These are phyloP conservation scores for Pomatostomus ruficeps DNA, from an alignment of 2,113 vertebrate species.

Conservation along the genomic window DNA sequence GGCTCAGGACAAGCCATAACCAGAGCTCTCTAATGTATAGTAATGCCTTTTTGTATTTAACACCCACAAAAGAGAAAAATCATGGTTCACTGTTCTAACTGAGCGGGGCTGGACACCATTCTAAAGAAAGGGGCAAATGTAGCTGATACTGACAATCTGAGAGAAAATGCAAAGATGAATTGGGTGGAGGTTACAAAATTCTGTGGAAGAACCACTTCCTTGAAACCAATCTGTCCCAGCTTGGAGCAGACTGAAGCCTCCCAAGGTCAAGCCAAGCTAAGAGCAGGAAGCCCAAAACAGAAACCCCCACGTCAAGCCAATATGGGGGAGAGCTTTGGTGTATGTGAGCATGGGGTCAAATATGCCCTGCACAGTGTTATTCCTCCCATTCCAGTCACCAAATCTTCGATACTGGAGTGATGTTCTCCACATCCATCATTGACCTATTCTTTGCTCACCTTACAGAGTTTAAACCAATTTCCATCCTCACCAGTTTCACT, in stretches of 20 bases:
- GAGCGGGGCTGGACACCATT: background rate
- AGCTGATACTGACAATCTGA: background rate
- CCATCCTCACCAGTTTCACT: background rate
- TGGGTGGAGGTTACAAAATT: background rate
- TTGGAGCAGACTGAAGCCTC: background rate
- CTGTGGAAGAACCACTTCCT: background rate
- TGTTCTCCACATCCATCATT: background rate
- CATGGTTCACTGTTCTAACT: background rate
- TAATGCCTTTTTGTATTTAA: background rate
- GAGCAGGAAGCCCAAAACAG: background rate
- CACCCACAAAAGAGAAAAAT: background rate
- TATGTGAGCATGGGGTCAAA: accelerated
- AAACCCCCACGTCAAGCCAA: background rate
- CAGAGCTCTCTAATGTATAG: background rate
- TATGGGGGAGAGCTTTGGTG: background rate
- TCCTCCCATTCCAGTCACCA: background rate
- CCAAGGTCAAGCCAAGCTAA: background rate
- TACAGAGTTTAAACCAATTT: background rate
- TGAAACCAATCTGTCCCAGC: background rate
- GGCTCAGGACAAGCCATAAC: background rate
- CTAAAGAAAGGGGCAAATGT: background rate
- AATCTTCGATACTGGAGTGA: background rate
- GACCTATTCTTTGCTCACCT: background rate
- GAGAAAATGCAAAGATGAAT: background rate
- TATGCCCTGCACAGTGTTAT: accelerated